Percentiles rank a stretch among this genome's conserved stretches.
Conservation (phyloP, 2,797 vertebrate species). For the Mycteria americana region DNA sequence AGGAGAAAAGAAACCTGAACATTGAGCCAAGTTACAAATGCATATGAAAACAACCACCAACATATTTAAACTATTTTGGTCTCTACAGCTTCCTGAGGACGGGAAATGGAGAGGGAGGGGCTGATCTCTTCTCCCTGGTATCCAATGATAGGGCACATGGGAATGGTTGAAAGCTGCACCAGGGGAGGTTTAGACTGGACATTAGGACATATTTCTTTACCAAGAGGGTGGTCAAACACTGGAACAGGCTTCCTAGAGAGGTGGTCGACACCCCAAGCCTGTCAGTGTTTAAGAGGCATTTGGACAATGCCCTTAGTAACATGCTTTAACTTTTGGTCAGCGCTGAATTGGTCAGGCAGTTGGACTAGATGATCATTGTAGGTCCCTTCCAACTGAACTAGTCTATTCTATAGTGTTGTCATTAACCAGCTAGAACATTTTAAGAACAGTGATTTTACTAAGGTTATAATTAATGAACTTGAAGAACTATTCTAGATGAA, state of each 20-base stretch:
- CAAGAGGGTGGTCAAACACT: neutral
- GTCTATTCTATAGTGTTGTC: neutral
- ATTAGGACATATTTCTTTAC: neutral
- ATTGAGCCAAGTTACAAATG: neutral
- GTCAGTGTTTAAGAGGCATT: neutral
- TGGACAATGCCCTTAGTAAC: neutral
- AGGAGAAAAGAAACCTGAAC: slow-evolving; percentile 20
- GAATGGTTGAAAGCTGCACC: neutral
- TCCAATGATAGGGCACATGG: accelerated
- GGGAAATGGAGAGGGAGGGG: neutral
- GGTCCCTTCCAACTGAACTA: neutral
- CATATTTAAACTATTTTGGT: neutral
- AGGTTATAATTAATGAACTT: too few species aligned
- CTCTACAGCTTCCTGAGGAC: neutral
- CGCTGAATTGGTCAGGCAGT: neutral
- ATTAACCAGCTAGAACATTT: neutral
- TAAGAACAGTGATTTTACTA: too few species aligned
- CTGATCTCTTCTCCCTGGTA: neutral
- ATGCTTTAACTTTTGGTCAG: neutral
- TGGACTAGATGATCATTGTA: neutral
- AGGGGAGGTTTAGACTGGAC: too few species aligned
- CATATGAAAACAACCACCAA: neutral
- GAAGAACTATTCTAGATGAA: neutral
- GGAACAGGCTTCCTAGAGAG: neutral
- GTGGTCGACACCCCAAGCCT: accelerated